Conservation (phyloP, 2,797 vertebrate species). For the Sebastiscus tertius region DNA sequence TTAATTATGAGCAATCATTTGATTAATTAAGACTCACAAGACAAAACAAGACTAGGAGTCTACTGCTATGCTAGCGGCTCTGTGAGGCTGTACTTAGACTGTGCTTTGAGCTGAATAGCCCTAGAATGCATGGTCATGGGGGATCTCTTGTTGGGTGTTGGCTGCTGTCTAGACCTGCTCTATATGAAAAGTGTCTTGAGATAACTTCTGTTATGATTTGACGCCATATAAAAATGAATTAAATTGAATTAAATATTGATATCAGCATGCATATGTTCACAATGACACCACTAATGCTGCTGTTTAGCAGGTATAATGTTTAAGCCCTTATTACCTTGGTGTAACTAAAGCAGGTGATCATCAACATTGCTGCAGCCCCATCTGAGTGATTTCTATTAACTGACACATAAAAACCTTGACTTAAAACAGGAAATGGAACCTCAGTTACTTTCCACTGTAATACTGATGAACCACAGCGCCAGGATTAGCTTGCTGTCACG, state of each 20-base stretch:
- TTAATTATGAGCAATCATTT: too few relatives aligned
- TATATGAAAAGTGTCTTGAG: too few relatives aligned
- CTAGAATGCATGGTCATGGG: too few relatives aligned
- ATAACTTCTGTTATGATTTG: too few relatives aligned
- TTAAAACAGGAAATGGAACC: slow-evolving; percentile 42
- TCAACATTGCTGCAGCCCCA: background rate
- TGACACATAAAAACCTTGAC: background rate
- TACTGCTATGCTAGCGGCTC: too few relatives aligned
- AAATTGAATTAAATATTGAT: background rate
- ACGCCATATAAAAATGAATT: too few relatives aligned
- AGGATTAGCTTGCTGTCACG: background rate
- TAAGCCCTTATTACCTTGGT: background rate
- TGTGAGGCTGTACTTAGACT: too few relatives aligned
- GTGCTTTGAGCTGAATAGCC: too few relatives aligned
- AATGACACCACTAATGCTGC: background rate
- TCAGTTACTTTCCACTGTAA: background rate
- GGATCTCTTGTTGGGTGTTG: too few relatives aligned
- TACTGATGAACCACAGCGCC: background rate
- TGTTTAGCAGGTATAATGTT: background rate
- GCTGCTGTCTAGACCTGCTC: too few relatives aligned
- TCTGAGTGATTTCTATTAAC: background rate
- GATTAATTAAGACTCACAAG: too few relatives aligned
- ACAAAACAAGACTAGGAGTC: too few relatives aligned
- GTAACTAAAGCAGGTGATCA: background rate
- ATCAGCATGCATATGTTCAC: background rate